A percentile compares a stretch with the other conserved stretches of the same genome.
Conservation (phyloP, 92 coral and sea anemone species). For the Bergia sp. region DNA sequence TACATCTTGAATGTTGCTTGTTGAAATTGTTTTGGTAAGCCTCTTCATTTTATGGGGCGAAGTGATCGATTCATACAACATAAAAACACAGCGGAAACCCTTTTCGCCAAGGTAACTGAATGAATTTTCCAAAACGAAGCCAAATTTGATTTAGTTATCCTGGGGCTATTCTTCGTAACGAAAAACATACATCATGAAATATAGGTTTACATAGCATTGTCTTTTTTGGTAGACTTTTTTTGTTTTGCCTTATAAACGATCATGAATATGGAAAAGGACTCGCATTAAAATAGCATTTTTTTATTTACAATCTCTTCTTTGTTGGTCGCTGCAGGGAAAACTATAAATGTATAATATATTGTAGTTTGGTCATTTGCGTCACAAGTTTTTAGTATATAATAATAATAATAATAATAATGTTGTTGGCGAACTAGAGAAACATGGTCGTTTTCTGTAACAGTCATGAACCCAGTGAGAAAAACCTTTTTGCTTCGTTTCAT, state of each 20-base stretch:
- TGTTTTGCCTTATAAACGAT: not conserved
- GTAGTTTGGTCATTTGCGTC: not conserved
- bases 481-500: too few relatives aligned
- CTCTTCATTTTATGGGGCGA: not conserved
- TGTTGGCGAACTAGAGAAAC: too few relatives aligned
- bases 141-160: too few relatives aligned
- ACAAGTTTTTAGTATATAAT: not conserved
- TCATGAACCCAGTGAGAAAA: too few relatives aligned
- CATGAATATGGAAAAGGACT: not conserved
- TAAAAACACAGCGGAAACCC: too few relatives aligned
- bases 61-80: not conserved
- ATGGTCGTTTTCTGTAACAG: too few relatives aligned
- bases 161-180: not conserved
- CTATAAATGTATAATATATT: not conserved
- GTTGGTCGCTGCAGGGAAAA: constrained; percentile 4
- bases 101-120: too few relatives aligned
- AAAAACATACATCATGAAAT: not conserved
- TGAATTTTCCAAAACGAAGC: not conserved
- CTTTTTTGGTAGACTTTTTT: too few relatives aligned
- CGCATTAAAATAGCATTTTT: not conserved
- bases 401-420: too few relatives aligned
- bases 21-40: too few relatives aligned
- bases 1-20: too few relatives aligned
- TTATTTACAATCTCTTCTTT: not conserved
- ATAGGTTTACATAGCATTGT: not conserved